Evolutionary conservation across 2,113 vertebrate genomes (phyloP), one percentile per base, ranked within the genome.

Genomic region (Trematomus loennbergii): DNA sequence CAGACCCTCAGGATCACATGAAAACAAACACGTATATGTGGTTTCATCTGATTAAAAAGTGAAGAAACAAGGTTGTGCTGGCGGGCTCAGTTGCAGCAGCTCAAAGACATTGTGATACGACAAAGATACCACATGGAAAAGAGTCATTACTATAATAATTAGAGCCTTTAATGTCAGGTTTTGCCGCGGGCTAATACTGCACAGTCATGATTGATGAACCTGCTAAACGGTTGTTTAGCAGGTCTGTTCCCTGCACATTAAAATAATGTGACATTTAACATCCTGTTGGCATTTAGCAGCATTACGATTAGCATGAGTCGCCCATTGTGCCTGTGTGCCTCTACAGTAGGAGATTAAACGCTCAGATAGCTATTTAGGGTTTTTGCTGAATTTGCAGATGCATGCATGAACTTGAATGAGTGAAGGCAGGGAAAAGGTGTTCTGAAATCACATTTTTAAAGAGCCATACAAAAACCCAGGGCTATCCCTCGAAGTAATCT

Each of bases 271-370:
- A 78, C 59, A 66, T 74, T n/a, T 72, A 55, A 50, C 49, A 33
- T 46, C 9, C 3, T 48, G 65, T 13, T 68, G 55, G 46, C 72
- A 55, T 76, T 72, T 46, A 74, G 69, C 72, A 53, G 78, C 17
- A 4, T 55, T 12, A 8, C 7, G 49, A 25, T 1, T 11, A 2
- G 9, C 1, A 3, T 22, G 22, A 58, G 50, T 57, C 9, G 62
- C 29, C 12, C 25, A 11, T 18, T n/a, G 9, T 43, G 29, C 0
- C 3, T 3, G 5, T 36, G 58, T 25, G 33, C 25, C 54, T 11
- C 72, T 66, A 73, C 68, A 70, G 67, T 45, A 17, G 13, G 12
- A 62, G 75, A 78, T 54, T 64, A 20, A 29, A 15, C 57, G 25
- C 16, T 70, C 43, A 80, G 58, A 55, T 55, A 43, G 59, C 1